Conservation (phyloP, 1,140 invertebrate species). For the Coenobita brevimanus region DNA sequence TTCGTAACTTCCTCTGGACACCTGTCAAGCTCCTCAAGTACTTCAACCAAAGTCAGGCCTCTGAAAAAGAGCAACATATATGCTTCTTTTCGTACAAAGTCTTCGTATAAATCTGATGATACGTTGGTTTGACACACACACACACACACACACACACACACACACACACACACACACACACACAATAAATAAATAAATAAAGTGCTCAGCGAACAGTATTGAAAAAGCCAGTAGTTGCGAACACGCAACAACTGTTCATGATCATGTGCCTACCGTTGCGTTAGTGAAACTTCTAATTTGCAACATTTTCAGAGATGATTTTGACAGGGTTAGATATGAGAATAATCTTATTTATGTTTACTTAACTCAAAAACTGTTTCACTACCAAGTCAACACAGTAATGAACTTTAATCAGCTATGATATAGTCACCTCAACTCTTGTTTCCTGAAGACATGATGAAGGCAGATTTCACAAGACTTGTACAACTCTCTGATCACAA, state of each 20-base stretch:
- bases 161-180: background rate
- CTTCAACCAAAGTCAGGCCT: slow-evolving; percentile 9
- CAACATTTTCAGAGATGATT: background rate
- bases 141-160: background rate
- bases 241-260: background rate
- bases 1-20: background rate
- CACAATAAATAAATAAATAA: no score
- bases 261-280: background rate
- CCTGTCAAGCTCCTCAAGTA: background rate
- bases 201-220: background rate
- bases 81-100: no score
- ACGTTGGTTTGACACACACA: background rate
- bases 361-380: background rate
- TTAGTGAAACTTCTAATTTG: no score
- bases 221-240: background rate
- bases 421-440: background rate
- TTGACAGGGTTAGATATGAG: background rate
- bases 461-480: background rate
- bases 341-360: background rate
- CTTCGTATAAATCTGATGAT: background rate
- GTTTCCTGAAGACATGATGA: background rate
- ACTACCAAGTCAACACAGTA: background rate
- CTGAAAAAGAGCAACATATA: no score
- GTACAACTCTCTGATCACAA: background rate
- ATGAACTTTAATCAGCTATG: background rate